Percentiles rank a stretch among this genome's conserved stretches.
phyloP scores from a whole-genome alignment of 2,113 vertebrate genomes.

The Seriola rivoliana region DNA sequence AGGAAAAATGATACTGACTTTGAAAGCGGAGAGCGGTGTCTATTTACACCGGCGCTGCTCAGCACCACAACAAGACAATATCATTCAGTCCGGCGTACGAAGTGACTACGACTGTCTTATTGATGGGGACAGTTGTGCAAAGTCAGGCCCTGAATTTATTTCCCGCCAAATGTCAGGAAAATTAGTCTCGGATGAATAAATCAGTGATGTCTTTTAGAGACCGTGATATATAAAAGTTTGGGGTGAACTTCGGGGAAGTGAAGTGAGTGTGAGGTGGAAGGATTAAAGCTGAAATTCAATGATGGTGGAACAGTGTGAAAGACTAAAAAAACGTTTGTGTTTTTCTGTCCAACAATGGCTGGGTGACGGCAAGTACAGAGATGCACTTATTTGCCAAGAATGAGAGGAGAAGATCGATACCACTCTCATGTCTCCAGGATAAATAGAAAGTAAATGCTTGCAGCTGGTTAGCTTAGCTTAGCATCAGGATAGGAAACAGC shows the following conservation, averaged over 20 bases:
- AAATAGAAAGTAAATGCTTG: not conserved
- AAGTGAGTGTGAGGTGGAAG: not conserved
- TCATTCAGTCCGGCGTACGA: constrained; percentile 20
- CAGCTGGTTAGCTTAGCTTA: not conserved
- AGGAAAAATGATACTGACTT: constrained; percentile 58
- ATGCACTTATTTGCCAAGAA: not conserved
- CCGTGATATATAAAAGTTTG: not conserved
- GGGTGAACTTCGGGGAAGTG: not conserved
- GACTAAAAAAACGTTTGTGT: not conserved
- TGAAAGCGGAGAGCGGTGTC: constrained; percentile 44
- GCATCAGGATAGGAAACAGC: too few species aligned
- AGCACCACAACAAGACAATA: not conserved
- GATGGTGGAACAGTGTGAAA: not conserved
- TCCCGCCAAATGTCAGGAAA: constrained; percentile 1
- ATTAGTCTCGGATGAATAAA: not conserved
- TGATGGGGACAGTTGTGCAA: constrained; percentile 21
- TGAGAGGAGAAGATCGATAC: not conserved
- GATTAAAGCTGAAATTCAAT: not conserved
- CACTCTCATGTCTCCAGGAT: not conserved
- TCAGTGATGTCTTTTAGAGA: constrained; percentile 12
- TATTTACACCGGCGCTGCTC: constrained; percentile 44
- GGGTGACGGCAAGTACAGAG: not conserved
- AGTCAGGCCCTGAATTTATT: constrained; percentile 31
- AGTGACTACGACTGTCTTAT: constrained; percentile 29
- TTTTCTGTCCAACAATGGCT: too few species aligned